Base-by-base conservation (phyloP, 2,797 vertebrate genomes). In the Sebastes oblongus region DNA sequence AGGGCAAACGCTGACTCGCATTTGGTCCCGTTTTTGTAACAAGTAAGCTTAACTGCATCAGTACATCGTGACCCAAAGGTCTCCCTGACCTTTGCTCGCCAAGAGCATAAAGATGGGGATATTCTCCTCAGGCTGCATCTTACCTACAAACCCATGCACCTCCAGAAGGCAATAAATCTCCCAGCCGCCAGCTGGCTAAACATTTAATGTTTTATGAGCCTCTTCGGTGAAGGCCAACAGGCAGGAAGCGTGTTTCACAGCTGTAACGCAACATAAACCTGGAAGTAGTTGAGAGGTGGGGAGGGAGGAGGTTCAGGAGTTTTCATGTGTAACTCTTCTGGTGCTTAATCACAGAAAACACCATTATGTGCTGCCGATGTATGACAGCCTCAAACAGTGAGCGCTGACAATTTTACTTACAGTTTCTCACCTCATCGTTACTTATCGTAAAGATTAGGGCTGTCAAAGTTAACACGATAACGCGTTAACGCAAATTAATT, bases 51-150 rank as follows among this genome's bases (percentile, higher is more conserved):
- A 85, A 87, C 42, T 64, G 58, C 54, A 64, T 46, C 2, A 1
- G 36, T 75, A 78, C 78, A 82, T 34, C 13, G 3, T 86, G 83
- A 84, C 62, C 3, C 32, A 46, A 8, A 46, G 16, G 3, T 61
- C 36, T 75, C 55, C 34, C 52, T 88, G 81, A 88, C 88, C 84
- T 90, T 90, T 88, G 84, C 50, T 76, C 75, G 42, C 18, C 24
- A 29, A 59, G 39, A 36, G 55, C 54, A 87, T 90, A 86, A 86
- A 89, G 46, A 72, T 72, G 24, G 72, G 73, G 80, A 71, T 66
- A 72, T 79, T 81, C 12, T 78, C 74, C 54, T 32, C 55, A 61
- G 61, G 13, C 58, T 22, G 4, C 36, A 56, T 32, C 67, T 82
- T n/a, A 70, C 72, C 70, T 65, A 72, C 69, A 75, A 87, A 86